These are phyloP conservation scores for Trichogramma pretiosum DNA, from an alignment of 1,140 invertebrate species.

Conservation along the genomic window DNA sequence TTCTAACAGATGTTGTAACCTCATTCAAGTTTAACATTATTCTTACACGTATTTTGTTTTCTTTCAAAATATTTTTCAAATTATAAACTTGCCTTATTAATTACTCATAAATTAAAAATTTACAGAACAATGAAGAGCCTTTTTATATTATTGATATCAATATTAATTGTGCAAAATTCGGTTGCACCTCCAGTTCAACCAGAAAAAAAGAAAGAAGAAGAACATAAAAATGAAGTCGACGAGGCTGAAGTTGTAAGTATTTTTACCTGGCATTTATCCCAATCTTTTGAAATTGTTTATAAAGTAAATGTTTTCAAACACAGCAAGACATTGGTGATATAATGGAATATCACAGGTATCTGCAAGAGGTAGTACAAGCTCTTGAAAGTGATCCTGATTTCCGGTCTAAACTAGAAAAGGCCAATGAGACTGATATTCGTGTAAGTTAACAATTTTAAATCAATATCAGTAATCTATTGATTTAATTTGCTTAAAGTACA, in stretches of 20 bases:
- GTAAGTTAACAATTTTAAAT: constrained; percentile 52
- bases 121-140: constrained; percentile 20
- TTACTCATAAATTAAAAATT: no score
- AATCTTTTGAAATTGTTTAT: background rate
- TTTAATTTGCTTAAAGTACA: no score
- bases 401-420: constrained; percentile 69
- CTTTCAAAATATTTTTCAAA: no score
- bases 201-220: constrained; percentile 24
- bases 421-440: constrained; percentile 67
- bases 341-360: constrained; percentile 77
- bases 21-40: no score
- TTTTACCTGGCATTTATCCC: background rate
- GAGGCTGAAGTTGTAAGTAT: constrained; percentile 18
- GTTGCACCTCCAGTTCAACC: constrained; percentile 37
- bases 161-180: constrained; percentile 26
- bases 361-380: constrained; percentile 76
- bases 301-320: background rate
- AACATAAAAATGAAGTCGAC: constrained; percentile 21
- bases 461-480: constrained; percentile 12
- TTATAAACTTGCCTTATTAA: no score
- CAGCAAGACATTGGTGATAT: no score
- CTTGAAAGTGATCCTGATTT: constrained; percentile 80
- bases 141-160: constrained; percentile 15
- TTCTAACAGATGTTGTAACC: no score
- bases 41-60: no score